Evolutionary conservation across 2,113 vertebrate species (phyloP), one percentile per base, ranked within the genome.

Genomic region (Bolborhynchus lineola): DNA sequence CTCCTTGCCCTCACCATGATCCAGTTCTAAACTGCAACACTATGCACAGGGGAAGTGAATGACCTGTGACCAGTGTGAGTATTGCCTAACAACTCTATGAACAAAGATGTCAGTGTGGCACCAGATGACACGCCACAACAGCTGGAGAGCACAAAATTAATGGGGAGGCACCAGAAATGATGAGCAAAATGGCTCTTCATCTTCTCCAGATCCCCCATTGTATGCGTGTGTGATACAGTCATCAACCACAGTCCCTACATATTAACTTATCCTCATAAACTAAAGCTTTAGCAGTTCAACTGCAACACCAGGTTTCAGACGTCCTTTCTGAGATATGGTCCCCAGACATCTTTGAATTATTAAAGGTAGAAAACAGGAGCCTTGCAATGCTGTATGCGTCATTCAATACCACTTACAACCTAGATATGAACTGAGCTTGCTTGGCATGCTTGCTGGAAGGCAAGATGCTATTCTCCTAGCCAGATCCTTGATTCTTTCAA

Each of bases 41-140:
- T 37, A 26, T 39, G 11, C 26, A 7, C 0, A 1, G 28, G 37
- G 35, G 9, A 85, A 5, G 7, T 4, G 37, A 53, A 46, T 3
- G 44, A 9, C 37, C 59, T 68, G 46, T 33, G 37, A 17, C 15
- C 46, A 33, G n/a, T 0, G 0, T 13, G 37, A 78, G 25, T 1
- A 5, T 53, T 71, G 23, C 16, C 57, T 19, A 13, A 84, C 20
- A 84, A 47, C 0, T 0, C 23, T 33, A 5, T 10, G 23, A 81
- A 77, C 28, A 92, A 39, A 81, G 64, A 50, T 1, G 1, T 28
- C 33, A 41, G 11, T 10, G 33, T 60, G 44, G n/a, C 46, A 84
- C 25, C 82, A 88, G 49, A 17, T 13, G 88, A 11, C 23, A 31
- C 11, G 80, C 4, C 19, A 37, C 5, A 9, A 31, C 10, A 17